These are phyloP conservation scores for Pipra filicauda DNA, from an alignment of 2,113 vertebrate species.

Conservation along the genomic window DNA sequence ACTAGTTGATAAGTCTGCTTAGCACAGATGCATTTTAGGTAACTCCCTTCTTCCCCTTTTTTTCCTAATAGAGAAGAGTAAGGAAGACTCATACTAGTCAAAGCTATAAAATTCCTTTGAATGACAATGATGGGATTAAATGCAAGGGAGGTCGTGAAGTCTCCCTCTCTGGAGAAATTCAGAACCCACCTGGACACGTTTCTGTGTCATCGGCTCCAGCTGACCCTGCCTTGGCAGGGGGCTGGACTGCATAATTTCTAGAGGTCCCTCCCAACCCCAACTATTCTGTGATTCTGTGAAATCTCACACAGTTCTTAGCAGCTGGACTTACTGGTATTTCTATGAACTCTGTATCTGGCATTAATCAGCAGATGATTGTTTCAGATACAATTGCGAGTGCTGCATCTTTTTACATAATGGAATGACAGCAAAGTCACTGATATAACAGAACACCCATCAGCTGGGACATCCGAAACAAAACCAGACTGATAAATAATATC, in stretches of 20 bases:
- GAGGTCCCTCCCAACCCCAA: not conserved
- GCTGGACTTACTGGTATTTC: not conserved
- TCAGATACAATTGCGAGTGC: not conserved
- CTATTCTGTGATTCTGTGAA: not conserved
- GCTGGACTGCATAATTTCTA: not conserved
- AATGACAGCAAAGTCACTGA: not conserved
- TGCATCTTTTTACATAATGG: not conserved
- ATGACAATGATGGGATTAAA: not conserved
- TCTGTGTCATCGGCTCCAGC: not conserved
- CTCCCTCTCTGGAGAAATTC: not conserved
- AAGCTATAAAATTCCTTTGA: not conserved
- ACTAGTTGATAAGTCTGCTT: not conserved
- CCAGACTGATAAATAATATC: not conserved
- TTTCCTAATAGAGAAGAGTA: not conserved
- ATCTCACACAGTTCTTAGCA: not conserved
- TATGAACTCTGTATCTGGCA: not conserved
- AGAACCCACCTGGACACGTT: not conserved
- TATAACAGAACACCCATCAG: not conserved
- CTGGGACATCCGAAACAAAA: not conserved
- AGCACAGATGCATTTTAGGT: not conserved
- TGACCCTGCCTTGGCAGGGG: not conserved
- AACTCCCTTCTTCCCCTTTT: not conserved
- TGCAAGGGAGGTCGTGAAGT: not conserved
- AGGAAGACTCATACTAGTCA: not conserved
- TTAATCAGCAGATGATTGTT: not conserved